These are phyloP conservation scores for Phylloscopus collybita DNA, from an alignment of 2,797 vertebrate species.

Conservation along the genomic window DNA sequence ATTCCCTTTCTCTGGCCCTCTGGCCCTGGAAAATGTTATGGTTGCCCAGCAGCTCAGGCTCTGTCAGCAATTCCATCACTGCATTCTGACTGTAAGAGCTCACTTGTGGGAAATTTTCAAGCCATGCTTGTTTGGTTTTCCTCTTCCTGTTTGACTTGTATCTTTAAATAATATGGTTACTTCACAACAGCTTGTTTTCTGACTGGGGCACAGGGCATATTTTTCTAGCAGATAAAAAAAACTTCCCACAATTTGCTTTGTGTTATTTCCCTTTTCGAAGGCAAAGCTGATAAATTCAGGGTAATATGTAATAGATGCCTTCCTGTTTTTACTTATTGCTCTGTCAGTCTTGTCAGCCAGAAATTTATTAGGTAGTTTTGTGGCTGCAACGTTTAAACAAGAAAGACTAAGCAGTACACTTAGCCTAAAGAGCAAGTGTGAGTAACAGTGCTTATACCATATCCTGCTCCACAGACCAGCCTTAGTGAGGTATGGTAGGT, in stretches of 20 bases:
- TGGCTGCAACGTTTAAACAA: slow-evolving; percentile 60
- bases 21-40: not conserved
- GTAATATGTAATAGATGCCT: slow-evolving; percentile 75
- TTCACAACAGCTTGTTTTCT: slow-evolving; percentile 80
- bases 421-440: not conserved
- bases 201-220: slow-evolving; percentile 74
- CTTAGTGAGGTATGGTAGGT: not conserved
- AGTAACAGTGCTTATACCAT: not conserved
- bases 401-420: not conserved
- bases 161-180: slow-evolving; percentile 79
- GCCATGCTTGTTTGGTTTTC: slow-evolving; percentile 76
- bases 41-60: not conserved
- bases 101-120: slow-evolving; percentile 77
- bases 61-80: slow-evolving; percentile 39
- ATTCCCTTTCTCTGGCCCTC: not conserved
- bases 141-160: slow-evolving; percentile 80
- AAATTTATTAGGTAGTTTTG: slow-evolving; percentile 57
- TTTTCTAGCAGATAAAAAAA: slow-evolving; percentile 81
- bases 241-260: slow-evolving; percentile 79
- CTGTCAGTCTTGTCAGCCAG: slow-evolving; percentile 67
- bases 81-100: slow-evolving; percentile 20
- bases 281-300: slow-evolving; percentile 72
- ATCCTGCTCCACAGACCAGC: not conserved
- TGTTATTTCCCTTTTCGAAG: slow-evolving; percentile 81
- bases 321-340: slow-evolving; percentile 82